Evolutionary conservation across 2,888 invertebrate genomes (phyloP), one percentile per base, ranked within the genome.

Genomic region (Chaetoderma sp.): DNA sequence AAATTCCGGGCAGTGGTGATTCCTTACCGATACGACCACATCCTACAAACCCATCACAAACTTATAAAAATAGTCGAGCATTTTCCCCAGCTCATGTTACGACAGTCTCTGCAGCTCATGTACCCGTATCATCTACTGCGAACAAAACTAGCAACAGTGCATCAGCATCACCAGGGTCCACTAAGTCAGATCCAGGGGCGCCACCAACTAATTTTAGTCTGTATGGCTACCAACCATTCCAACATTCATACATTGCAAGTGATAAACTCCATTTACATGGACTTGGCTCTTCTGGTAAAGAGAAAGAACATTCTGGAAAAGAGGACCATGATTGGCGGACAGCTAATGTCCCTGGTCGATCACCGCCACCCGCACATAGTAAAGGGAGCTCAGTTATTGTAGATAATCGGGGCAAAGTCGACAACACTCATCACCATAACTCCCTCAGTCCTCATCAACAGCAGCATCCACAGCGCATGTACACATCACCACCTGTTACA

Each of bases 201-300:
- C n/a, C n/a, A n/a, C n/a, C n/a, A n/a, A n/a, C n/a, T n/a, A 81
- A 78, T 67, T 86, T 84, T 67, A 86, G 80, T 73, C 75, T 87
- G 27, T 86, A 86, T 73, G 87, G 86, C 21, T 86, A 86, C 70
- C 84, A 84, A 68, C 83, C 86, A 42, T 82, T 79, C 65, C 83
- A 83, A 49, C 83, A 82, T 64, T 78, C 82, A 16, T 85, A 81
- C 54, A 84, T 86, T 21, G 77, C 84, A 21, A 79, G 80, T 33
- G 86, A 85, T 63, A 83, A 85, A 71, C 74, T 86, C 39, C 80
- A 80, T 57, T 74, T 77, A 32, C 77, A 78, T 63, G 81, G 80
- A 60, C 72, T 83, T 28, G 76, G 64, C 27, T 65, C 74, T 42
- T 60, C 65, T 2, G 74, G 70, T 30, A 72, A 70, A n/a, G 52